Base-by-base conservation (phyloP, 2,888 invertebrate species). In the Rapana venosa region DNA sequence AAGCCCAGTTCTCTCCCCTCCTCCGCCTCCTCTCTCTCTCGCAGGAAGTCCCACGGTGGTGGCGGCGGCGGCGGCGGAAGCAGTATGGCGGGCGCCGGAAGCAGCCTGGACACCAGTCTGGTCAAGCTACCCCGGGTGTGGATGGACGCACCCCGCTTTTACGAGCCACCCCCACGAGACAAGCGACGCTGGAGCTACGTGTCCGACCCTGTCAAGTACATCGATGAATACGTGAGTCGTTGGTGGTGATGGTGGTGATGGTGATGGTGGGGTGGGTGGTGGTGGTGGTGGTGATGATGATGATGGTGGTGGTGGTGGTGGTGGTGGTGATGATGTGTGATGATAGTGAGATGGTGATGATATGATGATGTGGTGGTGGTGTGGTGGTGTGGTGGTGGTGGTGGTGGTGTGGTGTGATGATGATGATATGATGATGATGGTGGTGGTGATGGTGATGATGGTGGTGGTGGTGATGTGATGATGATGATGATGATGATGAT, bases 41-140 rank as follows among this genome's bases (percentile, higher is more conserved):
- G n/a, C 84, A 88, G 88, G 22, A 91, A 89, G 77, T 91, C 91
- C n/a, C 91, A 91, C 35, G 86, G 91, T 58, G 87, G 88, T 13
- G 90, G 92, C 86, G 89, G 91, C n/a, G 89, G 90, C 22, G 32
- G 77, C 32, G 91, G 90, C 30, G 90, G 90, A 61, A 90, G 90
- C 0, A 91, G 90, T 70, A 88, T 92, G 30, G 92, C 32, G 30
- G 15, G 35, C 5, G 77, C 13, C 26, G 74, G 88, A 17, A 92
- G 91, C 85, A 90, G 90, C 85, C 90, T 92, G 32, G 92, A 93
- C 88, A 90, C 92, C 66, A 92, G 90, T 58, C 87, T 93, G 87
- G 91, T 93, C 30, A 93, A 93, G 77, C 90, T 93, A 36, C 93
- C 92, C 81, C 79, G 92, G 35, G 92, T 92, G 70, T 93, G 92